Base-by-base conservation (phyloP, 2,113 vertebrate genomes). In the Cynopterus brachyotis region DNA sequence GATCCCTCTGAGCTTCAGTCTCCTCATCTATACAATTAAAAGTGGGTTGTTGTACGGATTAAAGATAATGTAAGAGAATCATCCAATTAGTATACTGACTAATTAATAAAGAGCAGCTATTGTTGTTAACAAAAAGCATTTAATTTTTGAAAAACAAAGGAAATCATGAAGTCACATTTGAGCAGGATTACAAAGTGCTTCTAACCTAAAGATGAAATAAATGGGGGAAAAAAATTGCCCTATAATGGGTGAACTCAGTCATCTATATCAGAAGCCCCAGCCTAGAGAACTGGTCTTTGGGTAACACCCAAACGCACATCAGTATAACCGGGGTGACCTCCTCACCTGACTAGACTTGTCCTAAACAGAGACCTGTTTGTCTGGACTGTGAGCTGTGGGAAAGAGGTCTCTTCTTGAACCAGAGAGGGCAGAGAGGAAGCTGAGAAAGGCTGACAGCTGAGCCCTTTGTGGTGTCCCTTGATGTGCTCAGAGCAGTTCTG, bases 151-250 rank as follows among this genome's bases (percentile, higher is more conserved):
- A 79, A 96, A 94, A 83, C 19, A 24, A 81, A 59, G 59, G 35
- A 79, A 80, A 91, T 79, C 70, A 67, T 90, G 35, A 90, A 72
- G 60, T 53, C 69, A 30, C 24, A 55, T 64, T 45, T 76, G 72
- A 62, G 50, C 47, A 92, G 32, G n/a, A 30, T 10, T 47, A 13
- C 45, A 20, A 62, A 91, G 67, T 9, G 12, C 6, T 40, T 32
- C 28, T 89, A 60, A 59, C 16, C 35, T 40, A 19, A 80, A 79
- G 47, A 69, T 75, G 45, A 75, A 92, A 30, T 15, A 28, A 55
- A 30, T 3, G 19, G n/a, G 24, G 1, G 11, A 17, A 53, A 9
- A 16, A 11, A 19, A 19, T n/a, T 37, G 0, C 47, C 4, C 30
- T 28, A 9, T 60, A n/a, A 15, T 26, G 24, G 28, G 3, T 40